A percentile compares a stretch with the other conserved stretches of the same genome.
Evolutionary conservation across 2,797 vertebrate genomes (phyloP).

Genomic region (Threskiornis aethiopicus): DNA sequence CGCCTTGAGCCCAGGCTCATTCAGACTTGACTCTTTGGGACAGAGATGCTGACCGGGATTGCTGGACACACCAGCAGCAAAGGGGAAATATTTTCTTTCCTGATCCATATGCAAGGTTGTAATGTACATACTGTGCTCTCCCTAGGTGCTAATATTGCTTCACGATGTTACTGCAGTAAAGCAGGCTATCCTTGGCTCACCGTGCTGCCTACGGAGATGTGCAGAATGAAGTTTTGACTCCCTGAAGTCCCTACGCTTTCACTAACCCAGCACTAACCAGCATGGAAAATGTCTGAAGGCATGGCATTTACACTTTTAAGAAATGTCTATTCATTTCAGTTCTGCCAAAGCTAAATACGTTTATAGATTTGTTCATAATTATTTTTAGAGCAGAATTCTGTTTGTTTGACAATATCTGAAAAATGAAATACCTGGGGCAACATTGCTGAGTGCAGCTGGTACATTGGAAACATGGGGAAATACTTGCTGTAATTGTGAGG

Average conservation of each 20-base stretch:
- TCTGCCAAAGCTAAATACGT: constrained; percentile 31
- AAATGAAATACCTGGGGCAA: constrained; percentile 58
- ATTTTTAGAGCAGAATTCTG: constrained; percentile 58
- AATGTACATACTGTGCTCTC: not conserved
- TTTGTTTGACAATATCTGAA: constrained; percentile 62
- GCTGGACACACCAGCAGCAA: not conserved
- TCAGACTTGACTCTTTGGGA: not conserved
- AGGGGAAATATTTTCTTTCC: not conserved
- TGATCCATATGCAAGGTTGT: not conserved
- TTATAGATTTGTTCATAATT: constrained; percentile 52
- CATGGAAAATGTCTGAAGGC: not conserved
- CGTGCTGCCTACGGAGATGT: rapidly evolving
- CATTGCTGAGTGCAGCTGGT: not conserved
- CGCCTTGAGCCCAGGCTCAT: not conserved
- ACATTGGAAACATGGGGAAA: not conserved
- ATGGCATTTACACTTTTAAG: not conserved
- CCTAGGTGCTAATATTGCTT: not conserved
- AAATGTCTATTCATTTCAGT: not conserved
- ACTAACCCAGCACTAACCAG: not conserved
- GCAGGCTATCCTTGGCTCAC: not conserved
- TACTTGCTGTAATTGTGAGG: not conserved
- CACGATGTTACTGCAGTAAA: not conserved
- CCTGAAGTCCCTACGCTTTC: not conserved
- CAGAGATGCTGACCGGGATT: not conserved
- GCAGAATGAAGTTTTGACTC: not conserved